phyloP scores from a whole-genome alignment of 2,113 vertebrate species.

The Vidua macroura region DNA sequence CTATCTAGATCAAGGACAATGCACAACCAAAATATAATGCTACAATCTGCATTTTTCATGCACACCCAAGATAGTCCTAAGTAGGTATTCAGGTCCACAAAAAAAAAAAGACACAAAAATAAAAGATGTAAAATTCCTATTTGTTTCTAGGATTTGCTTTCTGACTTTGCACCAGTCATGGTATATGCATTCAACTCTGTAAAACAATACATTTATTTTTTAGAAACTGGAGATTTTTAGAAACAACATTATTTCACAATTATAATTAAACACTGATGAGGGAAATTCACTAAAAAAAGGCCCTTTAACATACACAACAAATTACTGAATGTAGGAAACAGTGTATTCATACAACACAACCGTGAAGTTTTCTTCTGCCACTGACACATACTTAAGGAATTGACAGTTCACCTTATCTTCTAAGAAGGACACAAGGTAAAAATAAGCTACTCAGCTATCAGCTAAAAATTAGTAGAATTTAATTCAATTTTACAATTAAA shows the following conservation, averaged over 20 bases:
- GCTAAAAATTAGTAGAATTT: neutral
- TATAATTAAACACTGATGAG: neutral
- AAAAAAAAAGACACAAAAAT: neutral
- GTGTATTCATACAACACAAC: neutral
- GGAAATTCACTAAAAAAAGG: neutral
- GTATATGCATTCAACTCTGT: neutral
- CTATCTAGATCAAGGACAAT: constrained; percentile 11
- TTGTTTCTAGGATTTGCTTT: neutral
- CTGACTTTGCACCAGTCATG: neutral
- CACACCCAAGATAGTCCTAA: neutral
- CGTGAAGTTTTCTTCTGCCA: neutral
- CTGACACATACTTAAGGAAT: neutral
- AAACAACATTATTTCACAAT: neutral
- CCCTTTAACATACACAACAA: neutral
- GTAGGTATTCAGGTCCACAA: neutral
- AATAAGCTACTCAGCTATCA: neutral
- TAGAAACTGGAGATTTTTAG: neutral
- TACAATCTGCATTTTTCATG: neutral
- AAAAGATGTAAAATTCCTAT: neutral
- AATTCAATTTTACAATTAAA: neutral
- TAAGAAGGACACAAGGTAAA: neutral
- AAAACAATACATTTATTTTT: neutral
- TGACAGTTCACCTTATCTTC: neutral
- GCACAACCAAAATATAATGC: neutral
- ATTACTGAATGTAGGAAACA: neutral